A percentile compares a stretch with the other conserved stretches of the same genome.
Evolutionary conservation across 2,113 vertebrate genomes (phyloP).

Genomic region (Aldabrachelys gigantea): DNA sequence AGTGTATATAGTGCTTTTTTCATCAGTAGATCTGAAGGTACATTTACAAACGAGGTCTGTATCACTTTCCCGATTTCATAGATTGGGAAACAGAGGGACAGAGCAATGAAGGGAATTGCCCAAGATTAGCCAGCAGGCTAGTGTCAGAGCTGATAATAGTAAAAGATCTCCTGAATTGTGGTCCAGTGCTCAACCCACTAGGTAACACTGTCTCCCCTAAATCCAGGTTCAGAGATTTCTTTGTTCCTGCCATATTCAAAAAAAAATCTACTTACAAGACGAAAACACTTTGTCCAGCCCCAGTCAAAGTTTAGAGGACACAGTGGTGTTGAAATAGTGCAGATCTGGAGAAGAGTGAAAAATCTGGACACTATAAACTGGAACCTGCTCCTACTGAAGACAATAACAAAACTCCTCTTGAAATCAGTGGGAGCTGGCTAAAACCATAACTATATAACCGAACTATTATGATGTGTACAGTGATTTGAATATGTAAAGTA

Average conservation of each 20-base stretch:
- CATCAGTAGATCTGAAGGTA: not conserved
- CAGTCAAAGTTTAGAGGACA: not conserved
- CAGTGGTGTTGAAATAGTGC: not conserved
- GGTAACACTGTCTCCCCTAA: not conserved
- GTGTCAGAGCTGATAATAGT: not conserved
- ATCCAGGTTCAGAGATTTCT: not conserved
- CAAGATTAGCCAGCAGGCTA: not conserved
- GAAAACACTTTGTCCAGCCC: not conserved
- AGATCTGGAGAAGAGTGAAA: not conserved
- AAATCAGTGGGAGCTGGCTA: not conserved
- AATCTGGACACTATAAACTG: not conserved
- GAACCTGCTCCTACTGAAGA: not conserved
- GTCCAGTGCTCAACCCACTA: not conserved
- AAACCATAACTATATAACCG: rapidly evolving
- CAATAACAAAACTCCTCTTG: not conserved
- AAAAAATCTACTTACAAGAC: not conserved
- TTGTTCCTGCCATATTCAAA: not conserved
- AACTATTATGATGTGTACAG: not conserved
- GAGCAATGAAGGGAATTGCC: not conserved
- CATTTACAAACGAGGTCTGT: not conserved
- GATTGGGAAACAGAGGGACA: not conserved
- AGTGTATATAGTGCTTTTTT: not conserved
- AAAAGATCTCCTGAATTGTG: not conserved
- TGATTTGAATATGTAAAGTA: not conserved
- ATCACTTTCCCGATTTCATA: not conserved